Percentiles rank a stretch among this genome's conserved stretches.
Evolutionary conservation across 2,113 vertebrate species (phyloP).

Genomic region (Albula glossodonta): DNA sequence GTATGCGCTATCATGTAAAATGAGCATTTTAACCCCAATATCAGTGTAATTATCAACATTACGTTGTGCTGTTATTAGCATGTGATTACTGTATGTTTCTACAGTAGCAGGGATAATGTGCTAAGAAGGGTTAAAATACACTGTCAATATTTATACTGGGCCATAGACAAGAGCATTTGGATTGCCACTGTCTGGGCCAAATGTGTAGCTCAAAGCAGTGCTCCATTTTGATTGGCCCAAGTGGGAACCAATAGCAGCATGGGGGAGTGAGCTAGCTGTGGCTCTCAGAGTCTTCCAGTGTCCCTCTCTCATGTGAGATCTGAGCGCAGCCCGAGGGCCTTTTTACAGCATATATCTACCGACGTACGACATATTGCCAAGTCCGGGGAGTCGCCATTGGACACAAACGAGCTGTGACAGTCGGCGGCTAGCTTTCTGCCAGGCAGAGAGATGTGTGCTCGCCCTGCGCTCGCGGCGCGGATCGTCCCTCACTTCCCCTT

Average conservation of each 20-base stretch:
- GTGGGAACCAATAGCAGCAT: not conserved
- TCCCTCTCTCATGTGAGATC: not conserved
- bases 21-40: not conserved
- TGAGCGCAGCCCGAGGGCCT: not conserved
- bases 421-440: slow-evolving; percentile 30
- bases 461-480: not conserved
- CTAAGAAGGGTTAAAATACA: not conserved
- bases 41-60: too few species aligned
- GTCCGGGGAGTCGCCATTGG: slow-evolving; percentile 48
- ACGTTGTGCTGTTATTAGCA: too few species aligned
- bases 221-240: not conserved
- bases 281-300: not conserved
- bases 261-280: not conserved
- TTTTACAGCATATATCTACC: slow-evolving; percentile 40
- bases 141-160: not conserved
- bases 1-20: too few species aligned
- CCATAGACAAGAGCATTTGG: not conserved
- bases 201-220: not conserved
- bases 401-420: slow-evolving; percentile 59
- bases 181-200: not conserved
- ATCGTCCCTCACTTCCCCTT: slow-evolving; percentile 46
- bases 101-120: not conserved
- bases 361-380: slow-evolving; percentile 55
- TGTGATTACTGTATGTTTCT: too few species aligned
- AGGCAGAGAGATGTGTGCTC: not conserved